These are phyloP conservation scores for Drosophila seguyi DNA, from an alignment of 1,140 invertebrate species.

Conservation along the genomic window DNA sequence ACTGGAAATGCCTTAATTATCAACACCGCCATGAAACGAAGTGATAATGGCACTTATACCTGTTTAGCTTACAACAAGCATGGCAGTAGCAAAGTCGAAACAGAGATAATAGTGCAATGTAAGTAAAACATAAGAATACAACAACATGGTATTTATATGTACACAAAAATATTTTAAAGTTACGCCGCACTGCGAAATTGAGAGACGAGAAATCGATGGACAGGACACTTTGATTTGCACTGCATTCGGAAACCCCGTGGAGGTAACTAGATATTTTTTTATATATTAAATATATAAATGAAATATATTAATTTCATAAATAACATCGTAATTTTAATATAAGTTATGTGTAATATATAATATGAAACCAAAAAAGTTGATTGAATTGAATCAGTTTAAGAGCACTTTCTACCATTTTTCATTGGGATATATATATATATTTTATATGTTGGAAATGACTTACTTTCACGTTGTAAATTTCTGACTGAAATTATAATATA, in stretches of 20 bases:
- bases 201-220: slow-evolving; percentile 89
- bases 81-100: slow-evolving; percentile 67
- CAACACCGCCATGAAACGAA: slow-evolving; percentile 71
- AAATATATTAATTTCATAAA: not conserved
- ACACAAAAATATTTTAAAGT: slow-evolving; percentile 86
- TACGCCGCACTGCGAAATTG: slow-evolving; percentile 93
- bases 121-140: slow-evolving; percentile 35
- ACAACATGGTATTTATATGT: not conserved
- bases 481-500: no score
- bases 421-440: no score
- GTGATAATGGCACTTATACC: slow-evolving; percentile 71
- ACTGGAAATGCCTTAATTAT: slow-evolving; percentile 77
- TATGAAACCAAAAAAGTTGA: no score
- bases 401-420: no score
- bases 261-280: slow-evolving; percentile 84
- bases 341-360: not conserved
- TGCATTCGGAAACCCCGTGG: slow-evolving; percentile 91
- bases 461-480: no score
- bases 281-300: no score
- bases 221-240: slow-evolving; percentile 92
- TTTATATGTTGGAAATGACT: no score
- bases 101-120: slow-evolving; percentile 81
- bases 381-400: no score
- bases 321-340: not conserved
- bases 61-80: slow-evolving; percentile 79